A percentile compares a stretch with the other conserved stretches of the same genome.
These are phyloP conservation scores for Chaunax sp. DNA, from an alignment of 2,797 vertebrate species.

Conservation along the genomic window DNA sequence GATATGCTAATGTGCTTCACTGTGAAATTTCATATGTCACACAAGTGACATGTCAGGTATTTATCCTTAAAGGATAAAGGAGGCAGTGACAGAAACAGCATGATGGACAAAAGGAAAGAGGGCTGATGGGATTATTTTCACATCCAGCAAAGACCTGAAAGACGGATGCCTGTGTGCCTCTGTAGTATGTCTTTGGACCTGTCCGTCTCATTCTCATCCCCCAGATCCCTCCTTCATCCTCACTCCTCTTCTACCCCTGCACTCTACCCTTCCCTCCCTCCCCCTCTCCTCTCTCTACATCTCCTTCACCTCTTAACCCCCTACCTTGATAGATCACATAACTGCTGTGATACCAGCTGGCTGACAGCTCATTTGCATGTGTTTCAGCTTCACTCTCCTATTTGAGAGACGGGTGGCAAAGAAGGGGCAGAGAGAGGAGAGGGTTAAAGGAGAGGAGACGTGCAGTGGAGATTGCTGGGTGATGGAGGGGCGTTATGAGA, in stretches of 20 bases:
- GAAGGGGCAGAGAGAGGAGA: slow-evolving; percentile 39
- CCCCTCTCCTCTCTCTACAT: slow-evolving; percentile 33
- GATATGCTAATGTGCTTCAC: slow-evolving; percentile 39
- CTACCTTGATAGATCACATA: slow-evolving; percentile 84
- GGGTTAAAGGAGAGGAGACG: slow-evolving; percentile 35
- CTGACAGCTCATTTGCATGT: slow-evolving; percentile 84
- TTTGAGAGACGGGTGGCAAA: slow-evolving; percentile 61
- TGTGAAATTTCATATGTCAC: slow-evolving; percentile 54
- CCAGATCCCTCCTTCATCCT: slow-evolving; percentile 44
- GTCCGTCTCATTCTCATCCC: slow-evolving; percentile 41
- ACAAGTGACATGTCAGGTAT: slow-evolving; percentile 54
- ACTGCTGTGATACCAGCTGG: slow-evolving; percentile 84
- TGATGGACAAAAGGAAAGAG: slow-evolving; percentile 41
- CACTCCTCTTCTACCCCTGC: slow-evolving; percentile 32
- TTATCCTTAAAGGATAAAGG: slow-evolving; percentile 44
- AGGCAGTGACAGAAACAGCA: slow-evolving; percentile 10
- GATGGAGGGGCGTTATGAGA: slow-evolving; percentile 40
- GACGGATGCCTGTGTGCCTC: slow-evolving; percentile 45
- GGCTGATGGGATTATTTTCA: slow-evolving; percentile 53
- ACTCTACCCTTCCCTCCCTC: not conserved
- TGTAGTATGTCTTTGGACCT: slow-evolving; percentile 63
- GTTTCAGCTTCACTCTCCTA: slow-evolving; percentile 77
- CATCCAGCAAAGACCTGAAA: slow-evolving; percentile 39
- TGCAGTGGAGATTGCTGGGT: slow-evolving; percentile 31
- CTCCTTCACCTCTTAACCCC: slow-evolving; percentile 78